These are phyloP conservation scores for Melanotaenia nigrans DNA, from an alignment of 2,797 vertebrate species.

Conservation along the genomic window DNA sequence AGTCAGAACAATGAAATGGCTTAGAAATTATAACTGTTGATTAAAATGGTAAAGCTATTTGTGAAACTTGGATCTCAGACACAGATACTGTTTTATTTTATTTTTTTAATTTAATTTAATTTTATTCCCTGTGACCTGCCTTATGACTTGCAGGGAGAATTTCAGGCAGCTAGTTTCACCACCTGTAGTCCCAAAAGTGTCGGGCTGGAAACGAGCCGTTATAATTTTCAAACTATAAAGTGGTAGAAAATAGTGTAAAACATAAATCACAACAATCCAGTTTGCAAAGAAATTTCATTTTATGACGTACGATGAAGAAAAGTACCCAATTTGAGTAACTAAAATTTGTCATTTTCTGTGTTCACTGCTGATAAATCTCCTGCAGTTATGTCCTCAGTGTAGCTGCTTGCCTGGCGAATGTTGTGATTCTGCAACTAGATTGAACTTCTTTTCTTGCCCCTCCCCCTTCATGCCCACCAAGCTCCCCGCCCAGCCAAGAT, in stretches of 20 bases:
- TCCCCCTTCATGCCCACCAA: neutral
- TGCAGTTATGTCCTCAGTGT: neutral
- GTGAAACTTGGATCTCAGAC: neutral
- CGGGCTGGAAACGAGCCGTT: neutral
- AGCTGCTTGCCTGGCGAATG: conserved; percentile 28
- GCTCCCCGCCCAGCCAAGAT: conserved; percentile 37
- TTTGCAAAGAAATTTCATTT: conserved; percentile 1
- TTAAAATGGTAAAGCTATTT: neutral
- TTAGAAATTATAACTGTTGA: neutral
- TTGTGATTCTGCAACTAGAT: conserved; percentile 20
- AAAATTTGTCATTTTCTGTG: neutral
- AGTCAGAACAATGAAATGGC: conserved; percentile 2
- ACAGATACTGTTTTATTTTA: neutral
- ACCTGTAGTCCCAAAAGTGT: neutral
- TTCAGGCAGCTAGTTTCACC: conserved; percentile 64
- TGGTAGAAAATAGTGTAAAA: neutral
- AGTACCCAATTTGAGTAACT: neutral
- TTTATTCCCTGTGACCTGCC: conserved; percentile 56
- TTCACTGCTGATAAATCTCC: neutral
- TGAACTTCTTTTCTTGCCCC: neutral
- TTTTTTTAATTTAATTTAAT: neutral
- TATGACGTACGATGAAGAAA: neutral
- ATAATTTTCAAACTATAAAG: neutral
- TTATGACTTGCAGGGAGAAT: conserved; percentile 72
- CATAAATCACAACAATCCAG: neutral